phyloP scores from a whole-genome alignment of 2,888 invertebrate genomes.

The Conchocele bisecta region DNA sequence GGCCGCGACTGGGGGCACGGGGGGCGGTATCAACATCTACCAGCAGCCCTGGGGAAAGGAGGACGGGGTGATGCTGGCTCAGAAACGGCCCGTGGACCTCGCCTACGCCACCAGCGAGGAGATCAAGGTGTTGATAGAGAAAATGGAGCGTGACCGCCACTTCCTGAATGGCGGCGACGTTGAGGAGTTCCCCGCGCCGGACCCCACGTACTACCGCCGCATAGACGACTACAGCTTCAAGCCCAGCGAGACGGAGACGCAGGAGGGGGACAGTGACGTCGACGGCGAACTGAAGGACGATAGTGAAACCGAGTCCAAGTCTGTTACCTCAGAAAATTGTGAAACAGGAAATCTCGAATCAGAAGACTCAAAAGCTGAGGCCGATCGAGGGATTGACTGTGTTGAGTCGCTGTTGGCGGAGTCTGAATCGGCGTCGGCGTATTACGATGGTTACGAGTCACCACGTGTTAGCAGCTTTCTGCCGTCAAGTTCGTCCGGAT shows the following conservation, averaged over 20 bases:
- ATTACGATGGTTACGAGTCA: slow-evolving; percentile 57
- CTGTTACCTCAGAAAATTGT: slow-evolving; percentile 45
- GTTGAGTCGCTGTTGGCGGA: slow-evolving; percentile 34
- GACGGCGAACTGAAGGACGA: slow-evolving; percentile 23
- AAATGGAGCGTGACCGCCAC: slow-evolving; percentile 62
- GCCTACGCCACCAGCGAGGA: slow-evolving; percentile 69
- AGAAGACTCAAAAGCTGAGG: slow-evolving; percentile 58
- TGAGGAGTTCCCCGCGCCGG: slow-evolving; percentile 42
- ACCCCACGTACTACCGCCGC: slow-evolving; percentile 51
- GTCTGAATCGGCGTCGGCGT: slow-evolving; percentile 43
- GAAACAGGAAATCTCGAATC: slow-evolving; percentile 53
- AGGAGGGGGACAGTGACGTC: slow-evolving; percentile 21
- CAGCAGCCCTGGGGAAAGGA: slow-evolving; percentile 52
- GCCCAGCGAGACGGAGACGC: slow-evolving; percentile 24
- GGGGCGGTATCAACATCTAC: slow-evolving; percentile 24
- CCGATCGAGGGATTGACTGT: slow-evolving; percentile 48
- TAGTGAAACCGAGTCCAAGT: slow-evolving; percentile 45
- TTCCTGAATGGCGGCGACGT: slow-evolving; percentile 53
- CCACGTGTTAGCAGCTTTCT: slow-evolving; percentile 53
- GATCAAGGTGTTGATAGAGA: slow-evolving; percentile 65
- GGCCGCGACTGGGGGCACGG: slow-evolving; percentile 1
- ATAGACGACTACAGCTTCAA: slow-evolving; percentile 47
- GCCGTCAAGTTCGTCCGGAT: slow-evolving; percentile 38
- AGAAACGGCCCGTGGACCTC: slow-evolving; percentile 55
- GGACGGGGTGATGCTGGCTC: slow-evolving; percentile 33